These are phyloP conservation scores for Caiman crocodilus DNA, from an alignment of 2,797 vertebrate species.

Conservation along the genomic window DNA sequence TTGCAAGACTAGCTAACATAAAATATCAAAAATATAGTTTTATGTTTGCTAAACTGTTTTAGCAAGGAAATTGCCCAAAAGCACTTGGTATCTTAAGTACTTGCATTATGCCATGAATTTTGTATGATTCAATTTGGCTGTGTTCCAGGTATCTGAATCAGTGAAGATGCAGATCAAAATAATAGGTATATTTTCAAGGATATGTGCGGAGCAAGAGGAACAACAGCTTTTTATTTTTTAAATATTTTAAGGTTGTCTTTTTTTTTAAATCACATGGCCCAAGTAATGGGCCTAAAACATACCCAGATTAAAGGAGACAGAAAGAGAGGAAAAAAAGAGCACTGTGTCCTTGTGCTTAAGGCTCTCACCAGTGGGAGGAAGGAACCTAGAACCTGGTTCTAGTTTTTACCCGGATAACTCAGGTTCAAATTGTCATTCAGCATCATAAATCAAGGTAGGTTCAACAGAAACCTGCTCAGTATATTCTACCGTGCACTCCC, in stretches of 20 bases:
- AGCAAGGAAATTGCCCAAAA: conserved; percentile 60
- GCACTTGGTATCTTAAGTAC: conserved; percentile 43
- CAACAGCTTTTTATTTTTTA: background rate
- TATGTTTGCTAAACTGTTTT: conserved; percentile 62
- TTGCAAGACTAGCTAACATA: conserved; percentile 38
- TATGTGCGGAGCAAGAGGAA: background rate
- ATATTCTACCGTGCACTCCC: no score
- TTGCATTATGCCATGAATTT: conserved; percentile 46
- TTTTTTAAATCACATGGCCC: no score
- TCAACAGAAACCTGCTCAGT: no score
- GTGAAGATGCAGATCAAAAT: conserved; percentile 24
- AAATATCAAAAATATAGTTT: conserved; percentile 43
- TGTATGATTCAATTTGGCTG: conserved; percentile 38
- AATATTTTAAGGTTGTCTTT: no score
- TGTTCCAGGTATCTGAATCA: conserved; percentile 24
- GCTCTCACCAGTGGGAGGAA: no score
- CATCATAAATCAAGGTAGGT: no score
- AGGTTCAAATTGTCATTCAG: no score
- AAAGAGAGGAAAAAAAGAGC: no score
- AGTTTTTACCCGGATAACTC: no score
- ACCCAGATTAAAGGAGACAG: no score
- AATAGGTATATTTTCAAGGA: background rate
- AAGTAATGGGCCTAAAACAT: background rate
- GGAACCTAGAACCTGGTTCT: no score
- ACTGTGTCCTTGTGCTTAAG: no score